Evolutionary conservation across 92 coral and sea anemone species (phyloP).

Genomic region (Nematostella vectensis): DNA sequence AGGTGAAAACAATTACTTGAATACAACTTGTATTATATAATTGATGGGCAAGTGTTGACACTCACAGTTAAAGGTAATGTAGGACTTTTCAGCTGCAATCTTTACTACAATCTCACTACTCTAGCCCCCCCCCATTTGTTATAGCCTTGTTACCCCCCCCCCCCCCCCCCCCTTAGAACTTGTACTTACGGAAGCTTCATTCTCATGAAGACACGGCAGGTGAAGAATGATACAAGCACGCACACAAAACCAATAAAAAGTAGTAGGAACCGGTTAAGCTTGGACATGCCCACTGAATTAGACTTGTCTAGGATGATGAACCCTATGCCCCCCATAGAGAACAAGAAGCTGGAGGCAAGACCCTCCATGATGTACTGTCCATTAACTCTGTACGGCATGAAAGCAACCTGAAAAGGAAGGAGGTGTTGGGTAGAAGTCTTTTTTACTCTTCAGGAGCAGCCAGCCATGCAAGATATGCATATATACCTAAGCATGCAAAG

Average conservation of each 20-base stretch:
- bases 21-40: no score
- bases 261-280: constrained; percentile 78
- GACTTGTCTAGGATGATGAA: constrained; percentile 95
- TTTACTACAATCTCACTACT: no score
- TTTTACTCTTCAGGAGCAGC: no score
- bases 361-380: constrained; percentile 99
- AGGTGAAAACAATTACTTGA: no score
- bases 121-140: background rate
- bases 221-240: constrained; percentile 81
- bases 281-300: constrained; percentile 94
- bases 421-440: no score
- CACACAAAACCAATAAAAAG: constrained; percentile 87
- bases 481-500: no score
- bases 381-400: constrained; percentile 99
- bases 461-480: no score
- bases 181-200: constrained; percentile 97
- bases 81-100: no score
- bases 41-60: no score
- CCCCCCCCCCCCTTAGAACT: background rate
- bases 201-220: constrained; percentile 96
- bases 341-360: constrained; percentile 91
- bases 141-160: no score
- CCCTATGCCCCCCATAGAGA: constrained; percentile 96
- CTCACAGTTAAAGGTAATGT: no score
- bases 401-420: constrained; percentile 67